Percentiles rank a stretch among this genome's conserved stretches.
Conservation (phyloP, 1,140 invertebrate genomes). For the Periplaneta americana region DNA sequence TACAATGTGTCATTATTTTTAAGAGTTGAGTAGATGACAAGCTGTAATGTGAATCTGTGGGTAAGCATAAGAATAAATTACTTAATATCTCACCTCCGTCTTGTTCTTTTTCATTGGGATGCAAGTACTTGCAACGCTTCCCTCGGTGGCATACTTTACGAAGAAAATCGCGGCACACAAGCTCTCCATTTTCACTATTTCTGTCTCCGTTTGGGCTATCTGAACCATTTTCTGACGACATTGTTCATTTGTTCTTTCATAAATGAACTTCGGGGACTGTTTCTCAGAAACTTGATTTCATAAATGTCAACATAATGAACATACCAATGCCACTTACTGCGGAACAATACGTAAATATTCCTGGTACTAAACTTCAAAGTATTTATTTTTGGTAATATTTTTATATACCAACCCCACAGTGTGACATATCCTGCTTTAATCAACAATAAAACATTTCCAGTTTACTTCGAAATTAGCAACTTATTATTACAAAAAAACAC, state of each 20-base stretch:
- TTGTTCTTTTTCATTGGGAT: conserved; percentile 48
- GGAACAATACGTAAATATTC: neutral
- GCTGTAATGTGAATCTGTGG: too few relatives aligned
- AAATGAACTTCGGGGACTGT: too few relatives aligned
- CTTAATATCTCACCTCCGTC: conserved; percentile 10
- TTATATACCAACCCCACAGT: too few relatives aligned
- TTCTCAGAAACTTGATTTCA: neutral
- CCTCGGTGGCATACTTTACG: conserved; percentile 67
- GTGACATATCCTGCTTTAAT: too few relatives aligned
- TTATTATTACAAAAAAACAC: too few relatives aligned
- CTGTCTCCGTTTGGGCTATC: conserved; percentile 7
- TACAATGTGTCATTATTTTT: too few relatives aligned
- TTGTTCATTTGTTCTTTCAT: too few relatives aligned
- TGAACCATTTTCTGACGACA: conserved; percentile 15
- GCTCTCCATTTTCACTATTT: conserved; percentile 19
- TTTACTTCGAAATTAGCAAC: too few relatives aligned
- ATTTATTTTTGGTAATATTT: too few relatives aligned
- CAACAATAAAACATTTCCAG: too few relatives aligned
- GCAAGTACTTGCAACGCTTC: conserved; percentile 69
- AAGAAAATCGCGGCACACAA: conserved; percentile 54
- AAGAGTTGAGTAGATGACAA: too few relatives aligned
- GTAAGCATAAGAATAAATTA: neutral
- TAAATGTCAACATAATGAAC: neutral
- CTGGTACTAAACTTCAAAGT: neutral
- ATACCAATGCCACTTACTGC: neutral